Conservation (phyloP, 2,888 invertebrate genomes). For the Zonitis immaculata region DNA sequence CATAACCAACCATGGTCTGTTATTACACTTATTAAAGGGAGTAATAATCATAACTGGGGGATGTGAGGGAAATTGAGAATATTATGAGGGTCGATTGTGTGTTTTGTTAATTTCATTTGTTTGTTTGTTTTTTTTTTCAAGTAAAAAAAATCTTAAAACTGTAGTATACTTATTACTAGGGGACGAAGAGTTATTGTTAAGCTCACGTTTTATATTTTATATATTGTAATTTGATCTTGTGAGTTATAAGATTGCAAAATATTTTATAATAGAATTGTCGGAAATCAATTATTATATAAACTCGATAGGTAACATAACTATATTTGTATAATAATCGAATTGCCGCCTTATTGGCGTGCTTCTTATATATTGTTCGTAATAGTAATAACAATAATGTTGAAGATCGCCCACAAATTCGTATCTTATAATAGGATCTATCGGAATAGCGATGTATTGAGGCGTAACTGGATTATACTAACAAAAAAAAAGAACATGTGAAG, state of each 20-base stretch:
- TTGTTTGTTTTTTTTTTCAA: slow-evolving; percentile 17
- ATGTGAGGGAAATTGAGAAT: slow-evolving; percentile 34
- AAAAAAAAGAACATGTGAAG: too few species aligned
- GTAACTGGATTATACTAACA: neutral
- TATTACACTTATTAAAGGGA: slow-evolving; percentile 30
- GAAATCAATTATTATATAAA: neutral
- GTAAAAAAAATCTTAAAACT: too few species aligned
- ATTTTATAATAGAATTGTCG: neutral
- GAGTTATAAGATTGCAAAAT: too few species aligned
- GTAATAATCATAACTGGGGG: slow-evolving; percentile 25
- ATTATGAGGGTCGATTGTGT: slow-evolving; percentile 33
- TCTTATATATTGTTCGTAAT: neutral
- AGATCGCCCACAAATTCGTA: neutral
- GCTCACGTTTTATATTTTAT: neutral
- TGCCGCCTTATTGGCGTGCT: neutral
- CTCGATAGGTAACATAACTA: neutral
- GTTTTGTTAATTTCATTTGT: too few species aligned
- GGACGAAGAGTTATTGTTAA: neutral
- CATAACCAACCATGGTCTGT: slow-evolving; percentile 23
- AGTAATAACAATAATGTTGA: neutral
- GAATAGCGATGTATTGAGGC: neutral
- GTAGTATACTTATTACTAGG: too few species aligned
- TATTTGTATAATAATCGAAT: neutral
- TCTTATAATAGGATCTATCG: slow-evolving; percentile 1
- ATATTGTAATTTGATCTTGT: too few species aligned